Evolutionary conservation across 2,888 invertebrate species (phyloP).

Genomic region (Chrysolina haemoptera): DNA sequence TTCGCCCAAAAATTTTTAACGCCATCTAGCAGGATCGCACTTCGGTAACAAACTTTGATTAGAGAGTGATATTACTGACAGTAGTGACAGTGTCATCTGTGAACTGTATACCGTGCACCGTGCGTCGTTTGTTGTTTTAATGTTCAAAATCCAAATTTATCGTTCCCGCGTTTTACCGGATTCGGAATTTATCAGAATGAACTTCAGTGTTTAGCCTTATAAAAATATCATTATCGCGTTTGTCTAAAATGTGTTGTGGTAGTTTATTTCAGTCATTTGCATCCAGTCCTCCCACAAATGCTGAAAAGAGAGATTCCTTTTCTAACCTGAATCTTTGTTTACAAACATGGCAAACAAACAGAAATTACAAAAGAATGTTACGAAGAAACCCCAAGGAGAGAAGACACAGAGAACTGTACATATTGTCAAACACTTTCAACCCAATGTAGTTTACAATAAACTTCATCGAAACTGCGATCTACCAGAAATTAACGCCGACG

Average conservation of each 20-base stretch:
- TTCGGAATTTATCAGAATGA: conserved; percentile 28
- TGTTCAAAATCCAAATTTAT: conserved; percentile 35
- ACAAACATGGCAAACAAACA: conserved; percentile 40
- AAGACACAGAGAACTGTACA: conserved; percentile 21
- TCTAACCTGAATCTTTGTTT: conserved; percentile 41
- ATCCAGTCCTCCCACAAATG: neutral
- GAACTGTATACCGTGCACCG: neutral
- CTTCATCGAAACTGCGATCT: conserved; percentile 35
- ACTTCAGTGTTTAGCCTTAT: conserved; percentile 19
- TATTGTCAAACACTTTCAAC: conserved; percentile 40
- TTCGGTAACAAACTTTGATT: too few species aligned
- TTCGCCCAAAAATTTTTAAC: too few species aligned
- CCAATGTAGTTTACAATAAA: conserved; percentile 31
- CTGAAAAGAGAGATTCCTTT: conserved; percentile 19
- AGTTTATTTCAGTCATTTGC: neutral
- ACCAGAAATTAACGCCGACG: conserved; percentile 33
- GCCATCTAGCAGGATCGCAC: too few species aligned
- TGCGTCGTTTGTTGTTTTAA: conserved; percentile 31
- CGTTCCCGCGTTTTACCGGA: conserved; percentile 39
- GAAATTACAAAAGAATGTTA: conserved; percentile 16
- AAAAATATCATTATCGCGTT: neutral
- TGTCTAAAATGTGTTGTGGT: conserved; percentile 19
- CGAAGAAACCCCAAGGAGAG: conserved; percentile 10
- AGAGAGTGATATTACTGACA: too few species aligned
- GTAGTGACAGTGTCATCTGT: neutral